These are phyloP conservation scores for Threskiornis aethiopicus DNA, from an alignment of 2,797 vertebrate species.

Conservation along the genomic window DNA sequence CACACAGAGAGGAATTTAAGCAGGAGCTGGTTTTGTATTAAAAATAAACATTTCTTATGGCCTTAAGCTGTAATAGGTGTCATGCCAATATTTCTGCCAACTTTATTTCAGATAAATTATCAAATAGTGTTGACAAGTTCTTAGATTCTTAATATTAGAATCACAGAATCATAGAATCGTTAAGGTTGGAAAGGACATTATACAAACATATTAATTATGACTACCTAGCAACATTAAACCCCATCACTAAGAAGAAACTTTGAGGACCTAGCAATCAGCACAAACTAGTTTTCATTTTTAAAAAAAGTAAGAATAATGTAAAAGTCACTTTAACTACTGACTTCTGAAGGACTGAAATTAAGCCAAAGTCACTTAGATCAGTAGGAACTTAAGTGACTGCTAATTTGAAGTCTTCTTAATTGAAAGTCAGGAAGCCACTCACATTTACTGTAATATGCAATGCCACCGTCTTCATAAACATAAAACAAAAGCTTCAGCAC, in stretches of 20 bases:
- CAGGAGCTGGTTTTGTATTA: not conserved
- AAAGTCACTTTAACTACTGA: not conserved
- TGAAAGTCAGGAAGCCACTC: not conserved
- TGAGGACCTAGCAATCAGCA: not conserved
- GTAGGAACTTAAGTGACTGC: not conserved
- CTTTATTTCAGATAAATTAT: not conserved
- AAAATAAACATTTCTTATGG: not conserved
- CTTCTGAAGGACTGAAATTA: not conserved
- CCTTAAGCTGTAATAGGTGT: not conserved
- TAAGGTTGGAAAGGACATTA: not conserved
- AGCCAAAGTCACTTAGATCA: not conserved
- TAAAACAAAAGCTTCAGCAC: not conserved
- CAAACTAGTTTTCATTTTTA: not conserved
- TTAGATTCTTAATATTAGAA: not conserved
- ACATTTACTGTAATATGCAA: not conserved
- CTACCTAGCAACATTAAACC: not conserved
- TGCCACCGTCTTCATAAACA: not conserved
- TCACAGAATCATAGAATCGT: too few relatives aligned
- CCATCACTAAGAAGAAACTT: not conserved
- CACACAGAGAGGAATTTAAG: not conserved
- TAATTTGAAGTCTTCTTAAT: not conserved
- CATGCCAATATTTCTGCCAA: not conserved
- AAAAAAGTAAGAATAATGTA: not conserved
- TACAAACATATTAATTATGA: not conserved
- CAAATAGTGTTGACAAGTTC: not conserved